Conservation (phyloP, 2,113 vertebrate genomes). For the Tetrax tetrax region DNA sequence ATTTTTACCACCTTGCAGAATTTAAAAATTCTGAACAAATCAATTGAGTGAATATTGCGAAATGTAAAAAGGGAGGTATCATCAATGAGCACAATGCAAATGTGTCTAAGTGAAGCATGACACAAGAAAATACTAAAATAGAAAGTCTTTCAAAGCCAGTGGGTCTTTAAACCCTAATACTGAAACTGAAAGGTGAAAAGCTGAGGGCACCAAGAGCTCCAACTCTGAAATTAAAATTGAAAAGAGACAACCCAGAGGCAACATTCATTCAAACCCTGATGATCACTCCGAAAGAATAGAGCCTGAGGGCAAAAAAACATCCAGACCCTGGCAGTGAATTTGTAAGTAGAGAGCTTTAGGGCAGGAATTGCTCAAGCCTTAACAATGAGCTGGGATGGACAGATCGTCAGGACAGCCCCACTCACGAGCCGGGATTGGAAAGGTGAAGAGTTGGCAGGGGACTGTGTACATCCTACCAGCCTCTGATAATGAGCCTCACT, state of each 20-base stretch:
- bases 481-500: conserved; percentile 35
- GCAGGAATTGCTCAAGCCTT: conserved; percentile 39
- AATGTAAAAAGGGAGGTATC: neutral
- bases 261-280: conserved; percentile 34
- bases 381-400: conserved; percentile 23
- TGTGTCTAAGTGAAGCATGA: neutral
- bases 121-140: conserved; percentile 3
- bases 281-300: conserved; percentile 65
- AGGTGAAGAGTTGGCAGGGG: neutral
- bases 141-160: conserved; percentile 26
- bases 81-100: neutral
- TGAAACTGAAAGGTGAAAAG: conserved; percentile 48
- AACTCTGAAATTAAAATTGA: conserved; percentile 59
- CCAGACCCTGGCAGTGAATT: neutral
- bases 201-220: conserved; percentile 1
- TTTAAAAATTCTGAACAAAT: neutral
- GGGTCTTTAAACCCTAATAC: conserved; percentile 42
- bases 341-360: conserved; percentile 65
- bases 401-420: neutral
- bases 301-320: conserved; percentile 52
- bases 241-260: conserved; percentile 64
- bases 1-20: neutral
- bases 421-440: conserved; percentile 15
- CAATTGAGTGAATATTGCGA: neutral
- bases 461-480: neutral